A percentile compares a stretch with the other conserved stretches of the same genome.
Evolutionary conservation across 2,888 invertebrate species (phyloP).

Genomic region (Latheticus oryzae): DNA sequence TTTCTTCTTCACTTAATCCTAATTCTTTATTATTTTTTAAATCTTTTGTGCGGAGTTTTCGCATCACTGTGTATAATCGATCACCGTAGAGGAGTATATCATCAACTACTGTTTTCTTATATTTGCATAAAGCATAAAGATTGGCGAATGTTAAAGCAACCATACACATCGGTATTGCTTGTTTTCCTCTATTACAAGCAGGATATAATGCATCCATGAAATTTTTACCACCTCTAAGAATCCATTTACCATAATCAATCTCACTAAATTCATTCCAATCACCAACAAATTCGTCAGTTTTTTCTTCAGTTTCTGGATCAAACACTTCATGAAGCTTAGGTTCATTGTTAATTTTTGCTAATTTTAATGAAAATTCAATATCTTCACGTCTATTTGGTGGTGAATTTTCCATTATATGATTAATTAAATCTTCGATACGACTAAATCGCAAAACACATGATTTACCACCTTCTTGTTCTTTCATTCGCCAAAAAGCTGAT

Average conservation of each 20-base stretch:
- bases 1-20: constrained; percentile 54
- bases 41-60: constrained; percentile 14
- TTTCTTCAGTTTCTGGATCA: constrained; percentile 50
- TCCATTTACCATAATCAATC: constrained; percentile 61
- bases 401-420: constrained; percentile 59
- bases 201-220: constrained; percentile 57
- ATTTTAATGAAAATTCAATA: constrained; percentile 52
- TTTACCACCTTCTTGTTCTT: constrained; percentile 55
- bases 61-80: constrained; percentile 65
- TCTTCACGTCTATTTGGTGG: constrained; percentile 54
- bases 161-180: constrained; percentile 70
- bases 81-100: constrained; percentile 75
- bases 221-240: constrained; percentile 59
- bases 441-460: constrained; percentile 60
- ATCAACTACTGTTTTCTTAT: constrained; percentile 71
- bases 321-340: constrained; percentile 54
- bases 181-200: constrained; percentile 59
- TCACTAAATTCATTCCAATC: constrained; percentile 63
- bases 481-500: constrained; percentile 54
- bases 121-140: constrained; percentile 70
- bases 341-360: constrained; percentile 53
- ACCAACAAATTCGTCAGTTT: constrained; percentile 53
- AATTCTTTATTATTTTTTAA: constrained; percentile 47
- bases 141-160: constrained; percentile 71
- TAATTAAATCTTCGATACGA: constrained; percentile 54